Evolutionary conservation across 2,797 vertebrate species (phyloP).

Genomic region (Paedocypris micromegethes): DNA sequence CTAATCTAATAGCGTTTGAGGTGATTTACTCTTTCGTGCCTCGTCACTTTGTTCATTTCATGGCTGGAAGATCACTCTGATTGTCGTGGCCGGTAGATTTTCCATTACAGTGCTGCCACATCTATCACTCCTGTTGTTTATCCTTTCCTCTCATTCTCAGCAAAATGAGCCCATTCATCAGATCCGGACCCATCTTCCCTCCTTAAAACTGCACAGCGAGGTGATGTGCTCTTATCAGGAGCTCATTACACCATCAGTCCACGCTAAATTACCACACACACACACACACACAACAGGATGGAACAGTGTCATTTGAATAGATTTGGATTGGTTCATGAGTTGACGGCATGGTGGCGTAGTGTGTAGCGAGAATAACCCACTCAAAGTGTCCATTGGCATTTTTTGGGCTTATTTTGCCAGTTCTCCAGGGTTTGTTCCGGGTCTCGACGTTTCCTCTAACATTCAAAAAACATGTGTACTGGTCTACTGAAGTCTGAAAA

Average conservation of each 20-base stretch:
- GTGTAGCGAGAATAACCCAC: too few relatives aligned
- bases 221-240: slow-evolving; percentile 16
- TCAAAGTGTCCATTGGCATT: too few relatives aligned
- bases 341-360: too few relatives aligned
- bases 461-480: too few relatives aligned
- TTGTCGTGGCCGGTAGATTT: slow-evolving; percentile 57
- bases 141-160: slow-evolving; percentile 49
- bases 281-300: too few relatives aligned
- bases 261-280: neutral
- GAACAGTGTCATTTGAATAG: too few relatives aligned
- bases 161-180: slow-evolving; percentile 63
- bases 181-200: slow-evolving; percentile 35
- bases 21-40: slow-evolving; percentile 51
- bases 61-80: slow-evolving; percentile 57
- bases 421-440: too few relatives aligned
- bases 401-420: too few relatives aligned
- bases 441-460: too few relatives aligned
- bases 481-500: too few relatives aligned
- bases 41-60: slow-evolving; percentile 64
- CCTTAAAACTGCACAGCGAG: slow-evolving; percentile 38
- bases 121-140: slow-evolving; percentile 59
- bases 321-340: too few relatives aligned
- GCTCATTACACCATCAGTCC: slow-evolving; percentile 4
- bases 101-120: slow-evolving; percentile 56
- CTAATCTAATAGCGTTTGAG: slow-evolving; percentile 27